These are phyloP conservation scores for Halcyon chelicuti DNA, from an alignment of 2,797 vertebrate genomes.

Conservation along the genomic window DNA sequence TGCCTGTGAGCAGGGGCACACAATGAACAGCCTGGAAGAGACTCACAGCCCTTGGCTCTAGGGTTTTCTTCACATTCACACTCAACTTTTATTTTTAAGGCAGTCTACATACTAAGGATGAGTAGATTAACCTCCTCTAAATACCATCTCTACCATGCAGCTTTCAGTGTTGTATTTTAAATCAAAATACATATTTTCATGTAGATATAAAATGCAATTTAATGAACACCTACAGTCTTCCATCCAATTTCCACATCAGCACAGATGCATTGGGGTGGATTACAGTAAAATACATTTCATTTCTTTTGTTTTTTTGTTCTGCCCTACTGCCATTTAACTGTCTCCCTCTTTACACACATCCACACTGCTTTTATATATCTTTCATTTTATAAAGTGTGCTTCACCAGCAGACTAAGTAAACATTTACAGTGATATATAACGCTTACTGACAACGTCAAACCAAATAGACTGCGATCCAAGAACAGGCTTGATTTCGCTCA, in stretches of 20 bases:
- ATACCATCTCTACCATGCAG: background rate
- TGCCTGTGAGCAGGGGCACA: background rate
- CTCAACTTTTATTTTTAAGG: background rate
- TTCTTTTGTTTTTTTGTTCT: slow-evolving; percentile 45
- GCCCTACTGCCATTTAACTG: slow-evolving; percentile 6
- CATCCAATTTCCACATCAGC: background rate
- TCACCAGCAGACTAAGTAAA: slow-evolving; percentile 59
- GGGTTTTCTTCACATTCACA: background rate
- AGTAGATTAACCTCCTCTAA: background rate
- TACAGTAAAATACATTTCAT: background rate
- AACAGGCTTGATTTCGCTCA: slow-evolving; percentile 66
- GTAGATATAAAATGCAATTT: background rate
- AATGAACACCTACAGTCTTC: background rate
- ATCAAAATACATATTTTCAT: background rate
- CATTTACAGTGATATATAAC: slow-evolving; percentile 68
- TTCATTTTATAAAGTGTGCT: slow-evolving; percentile 34
- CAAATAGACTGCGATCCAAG: slow-evolving; percentile 69
- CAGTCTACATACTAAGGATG: background rate
- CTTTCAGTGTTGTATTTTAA: background rate
- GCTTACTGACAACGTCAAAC: slow-evolving; percentile 74
- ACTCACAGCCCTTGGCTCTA: background rate
- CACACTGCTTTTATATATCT: slow-evolving; percentile 8
- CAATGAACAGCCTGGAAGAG: background rate
- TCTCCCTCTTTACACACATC: slow-evolving; percentile 17
- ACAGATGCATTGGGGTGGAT: background rate